phyloP scores from a whole-genome alignment of 1,140 invertebrate species.

The Lucilia cuprina region DNA sequence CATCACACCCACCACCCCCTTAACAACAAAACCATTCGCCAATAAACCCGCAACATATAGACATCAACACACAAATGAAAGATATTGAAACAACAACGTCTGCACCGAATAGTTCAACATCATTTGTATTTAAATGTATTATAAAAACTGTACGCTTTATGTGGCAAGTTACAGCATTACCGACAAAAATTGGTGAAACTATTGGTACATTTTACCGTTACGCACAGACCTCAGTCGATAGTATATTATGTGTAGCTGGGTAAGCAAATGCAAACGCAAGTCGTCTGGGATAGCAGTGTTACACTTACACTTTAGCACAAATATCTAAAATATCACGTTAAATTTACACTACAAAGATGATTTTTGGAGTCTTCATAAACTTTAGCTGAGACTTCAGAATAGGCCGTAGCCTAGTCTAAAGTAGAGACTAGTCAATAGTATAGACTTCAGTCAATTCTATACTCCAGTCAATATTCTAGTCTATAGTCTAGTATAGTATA shows the following conservation, averaged over 20 bases:
- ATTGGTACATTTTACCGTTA: slow-evolving; percentile 58
- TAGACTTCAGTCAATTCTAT: too few species aligned
- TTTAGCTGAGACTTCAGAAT: too few species aligned
- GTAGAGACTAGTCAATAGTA: too few species aligned
- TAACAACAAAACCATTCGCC: neutral
- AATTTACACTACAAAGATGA: too few species aligned
- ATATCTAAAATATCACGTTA: too few species aligned
- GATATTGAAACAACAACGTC: slow-evolving; percentile 29
- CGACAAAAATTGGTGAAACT: slow-evolving; percentile 59
- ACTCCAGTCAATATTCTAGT: too few species aligned
- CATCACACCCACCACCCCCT: neutral
- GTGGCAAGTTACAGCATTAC: slow-evolving; percentile 62
- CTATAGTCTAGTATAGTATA: too few species aligned
- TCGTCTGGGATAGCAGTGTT: too few species aligned
- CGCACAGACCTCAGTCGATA: slow-evolving; percentile 59
- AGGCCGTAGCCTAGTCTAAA: too few species aligned
- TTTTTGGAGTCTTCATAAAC: too few species aligned
- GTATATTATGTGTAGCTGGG: slow-evolving; percentile 61
- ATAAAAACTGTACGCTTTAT: slow-evolving; percentile 60
- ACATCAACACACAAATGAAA: slow-evolving; percentile 18
- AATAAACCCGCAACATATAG: neutral
- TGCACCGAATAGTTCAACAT: slow-evolving; percentile 38
- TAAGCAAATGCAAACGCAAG: slow-evolving; percentile 43
- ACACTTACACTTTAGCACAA: too few species aligned
- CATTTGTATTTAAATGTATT: slow-evolving; percentile 60